A percentile compares a stretch with the other conserved stretches of the same genome.
Conservation (phyloP, 1,140 invertebrate genomes). For the Mamestra configurata region DNA sequence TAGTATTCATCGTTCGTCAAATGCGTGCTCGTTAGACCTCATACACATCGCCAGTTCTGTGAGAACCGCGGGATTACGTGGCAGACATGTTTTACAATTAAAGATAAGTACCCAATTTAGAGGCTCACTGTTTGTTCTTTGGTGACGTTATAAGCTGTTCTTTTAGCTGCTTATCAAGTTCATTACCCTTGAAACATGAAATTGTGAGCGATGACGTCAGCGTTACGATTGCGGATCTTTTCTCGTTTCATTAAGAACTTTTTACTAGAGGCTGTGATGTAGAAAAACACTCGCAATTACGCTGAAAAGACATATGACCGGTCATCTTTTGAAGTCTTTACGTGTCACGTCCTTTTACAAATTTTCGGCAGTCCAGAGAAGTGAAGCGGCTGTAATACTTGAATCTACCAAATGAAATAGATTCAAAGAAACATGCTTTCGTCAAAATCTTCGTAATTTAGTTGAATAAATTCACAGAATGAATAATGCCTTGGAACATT, state of each 20-base stretch:
- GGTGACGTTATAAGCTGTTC: conserved; percentile 12
- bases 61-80: conserved; percentile 1
- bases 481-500: conserved; percentile 20
- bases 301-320: conserved; percentile 3
- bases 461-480: conserved; percentile 35
- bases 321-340: conserved; percentile 38
- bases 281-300: not conserved
- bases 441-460: conserved; percentile 23
- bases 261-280: conserved; percentile 3
- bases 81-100: conserved; percentile 28
- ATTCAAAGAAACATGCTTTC: conserved; percentile 9
- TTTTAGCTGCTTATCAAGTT: conserved; percentile 41
- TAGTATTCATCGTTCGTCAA: conserved; percentile 24
- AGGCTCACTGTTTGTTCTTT: not conserved
- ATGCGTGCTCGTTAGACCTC: conserved; percentile 3
- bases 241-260: conserved; percentile 9
- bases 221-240: conserved; percentile 7
- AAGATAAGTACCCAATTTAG: conserved; percentile 22
- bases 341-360: conserved; percentile 24
- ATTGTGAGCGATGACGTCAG: conserved; percentile 9
- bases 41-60: not conserved
- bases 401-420: conserved; percentile 19
- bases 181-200: conserved; percentile 12
- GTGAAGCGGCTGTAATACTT: not conserved
- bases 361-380: not conserved